Base-by-base conservation (phyloP, 2,888 invertebrate species). In the Clusia tigrina region DNA sequence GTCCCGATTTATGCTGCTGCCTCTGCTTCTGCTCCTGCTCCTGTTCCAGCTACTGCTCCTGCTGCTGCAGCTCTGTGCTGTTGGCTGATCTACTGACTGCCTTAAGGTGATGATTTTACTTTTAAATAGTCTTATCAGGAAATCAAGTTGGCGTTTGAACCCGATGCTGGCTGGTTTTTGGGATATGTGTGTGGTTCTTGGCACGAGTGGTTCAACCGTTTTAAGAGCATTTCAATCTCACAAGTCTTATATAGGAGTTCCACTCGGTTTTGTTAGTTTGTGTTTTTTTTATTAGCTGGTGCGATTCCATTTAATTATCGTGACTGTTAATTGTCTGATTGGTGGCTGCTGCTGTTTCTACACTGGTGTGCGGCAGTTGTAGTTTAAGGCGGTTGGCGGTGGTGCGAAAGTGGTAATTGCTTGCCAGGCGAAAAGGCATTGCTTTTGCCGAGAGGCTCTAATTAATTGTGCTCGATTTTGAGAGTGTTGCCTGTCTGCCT, bases 401-500 rank as follows among this genome's bases (percentile, higher is more conserved):
- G 56, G 54, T 58, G 57, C 42, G 60, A 51, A 62, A 48, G n/a
- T 52, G n/a, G 54, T 52, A 42, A 42, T 42, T 42, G 42, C 42
- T 17, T 6, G 58, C 10, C 18, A 18, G 57, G 62, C 52, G 56
- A 48, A 20, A 48, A 9, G 48, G 48, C 48, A 20, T 67, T 66
- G 58, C 58, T 64, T 63, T 46, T 57, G 26, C 55, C 55, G 67
- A 64, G 67, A 73, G 76, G 76, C 80, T 79, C 78, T 81, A 81
- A 81, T 81, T 81, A 81, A 78, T 77, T 78, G 75, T 69, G 71
- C 76, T 72, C 78, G 78, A 75, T 78, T 78, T 63, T 64, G 57
- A 71, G 61, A 65, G 66, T 69, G 63, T 70, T 69, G 67, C 55
- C 61, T 56, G 37, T 12, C n/a, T n/a, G n/a, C n/a, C n/a, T n/a